Base-by-base conservation (phyloP, 2,888 invertebrate species). In the Gandaritis pyraliata region DNA sequence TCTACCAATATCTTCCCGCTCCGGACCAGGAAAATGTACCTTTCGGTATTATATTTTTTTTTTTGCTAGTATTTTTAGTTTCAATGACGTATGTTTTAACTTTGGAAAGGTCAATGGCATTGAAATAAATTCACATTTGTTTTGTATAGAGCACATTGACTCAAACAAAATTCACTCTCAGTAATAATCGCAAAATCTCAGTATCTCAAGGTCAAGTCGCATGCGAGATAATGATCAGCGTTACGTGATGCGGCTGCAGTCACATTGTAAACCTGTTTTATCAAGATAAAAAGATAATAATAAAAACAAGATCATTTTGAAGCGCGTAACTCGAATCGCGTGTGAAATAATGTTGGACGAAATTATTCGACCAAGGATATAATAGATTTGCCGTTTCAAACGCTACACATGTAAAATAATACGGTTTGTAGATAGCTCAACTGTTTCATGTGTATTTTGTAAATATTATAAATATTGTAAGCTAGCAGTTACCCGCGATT, bases 171-270 rank as follows among this genome's bases (percentile, higher is more conserved):
- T 46, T 54, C 45, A 54, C 13, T 38, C 38, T 49, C n/a, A 49
- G 45, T 23, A 50, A 11, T 39, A 30, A 29, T 47, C 46, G 51
- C 30, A 45, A 33, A 53, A 56, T 64, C 49, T 47, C 53, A 53
- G 52, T 48, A 53, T 38, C n/a, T 18, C 41, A 46, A 60, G 60
- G 59, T 60, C 56, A 52, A 56, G 33, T 16, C 16, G 16, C 12
- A 45, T 12, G 16, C 18, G 46, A 48, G 56, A 57, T 53, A 54
- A 53, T 48, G 39, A 57, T 60, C 60, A 30, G 43, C 0, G 47
- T 45, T 60, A 53, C 59, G 51, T 63, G 56, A 56, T 60, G 49
- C 48, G 51, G 55, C 59, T 52, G 49, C 57, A 64, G 29, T 52
- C 52, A 64, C 33, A 52, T 23, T 18, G 55, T 39, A 53, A 53